Evolutionary conservation across 1,140 invertebrate genomes (phyloP).

Genomic region (Tetraneura akinire): DNA sequence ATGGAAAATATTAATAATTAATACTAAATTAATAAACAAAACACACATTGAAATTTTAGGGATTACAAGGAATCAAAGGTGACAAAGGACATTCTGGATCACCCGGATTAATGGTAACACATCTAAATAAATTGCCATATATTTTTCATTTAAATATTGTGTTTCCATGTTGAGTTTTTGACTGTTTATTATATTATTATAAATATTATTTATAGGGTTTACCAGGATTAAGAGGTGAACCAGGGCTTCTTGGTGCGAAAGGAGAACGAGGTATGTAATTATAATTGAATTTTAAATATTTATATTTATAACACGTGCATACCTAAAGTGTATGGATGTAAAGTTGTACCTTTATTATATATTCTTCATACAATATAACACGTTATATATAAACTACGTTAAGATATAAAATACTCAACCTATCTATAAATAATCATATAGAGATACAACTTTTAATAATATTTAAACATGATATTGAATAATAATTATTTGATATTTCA

Average conservation of each 20-base stretch:
- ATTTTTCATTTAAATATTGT: not conserved
- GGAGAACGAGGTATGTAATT: conserved; percentile 44
- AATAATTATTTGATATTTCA: too few relatives aligned
- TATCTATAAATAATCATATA: too few relatives aligned
- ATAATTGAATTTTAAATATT: too few relatives aligned
- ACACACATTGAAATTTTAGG: conserved; percentile 60
- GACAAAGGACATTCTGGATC: conserved; percentile 74
- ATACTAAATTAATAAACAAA: not conserved
- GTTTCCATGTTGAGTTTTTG: too few relatives aligned
- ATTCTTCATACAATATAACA: too few relatives aligned
- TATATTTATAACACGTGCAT: too few relatives aligned
- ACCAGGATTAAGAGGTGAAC: conserved; percentile 59
- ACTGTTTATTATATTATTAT: not conserved
- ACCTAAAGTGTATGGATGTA: too few relatives aligned
- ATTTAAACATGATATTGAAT: too few relatives aligned
- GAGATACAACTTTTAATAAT: too few relatives aligned
- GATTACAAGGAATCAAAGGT: conserved; percentile 69
- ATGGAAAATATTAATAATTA: not conserved
- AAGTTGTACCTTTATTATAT: too few relatives aligned
- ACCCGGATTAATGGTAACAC: conserved; percentile 67
- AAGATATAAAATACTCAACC: too few relatives aligned
- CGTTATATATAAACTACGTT: too few relatives aligned
- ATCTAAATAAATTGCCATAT: not conserved
- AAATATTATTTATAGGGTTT: conserved; percentile 26
- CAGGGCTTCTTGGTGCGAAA: conserved; percentile 29